Evolutionary conservation across 2,113 vertebrate genomes (phyloP).

Genomic region (Chaenogobius annularis): DNA sequence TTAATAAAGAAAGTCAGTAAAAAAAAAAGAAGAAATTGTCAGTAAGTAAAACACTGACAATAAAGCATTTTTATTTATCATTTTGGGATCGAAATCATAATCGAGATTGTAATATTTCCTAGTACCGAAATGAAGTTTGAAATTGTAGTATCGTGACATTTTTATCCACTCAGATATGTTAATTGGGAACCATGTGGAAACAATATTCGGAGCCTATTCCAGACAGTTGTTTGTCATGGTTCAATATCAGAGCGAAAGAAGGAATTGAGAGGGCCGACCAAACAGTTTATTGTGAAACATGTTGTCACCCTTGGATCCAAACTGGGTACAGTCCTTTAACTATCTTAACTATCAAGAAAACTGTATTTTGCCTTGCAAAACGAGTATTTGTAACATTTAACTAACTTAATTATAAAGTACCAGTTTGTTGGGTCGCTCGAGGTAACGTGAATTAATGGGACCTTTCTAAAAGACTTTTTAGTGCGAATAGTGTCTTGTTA

Average conservation of each 20-base stretch:
- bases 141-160: neutral
- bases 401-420: conserved; percentile 1
- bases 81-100: too few species aligned
- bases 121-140: too few species aligned
- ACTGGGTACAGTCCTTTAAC: neutral
- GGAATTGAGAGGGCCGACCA: too few species aligned
- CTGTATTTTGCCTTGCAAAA: neutral
- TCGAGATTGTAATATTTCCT: too few species aligned
- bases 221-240: neutral
- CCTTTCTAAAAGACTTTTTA: conserved; percentile 20
- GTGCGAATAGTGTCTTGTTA: conserved; percentile 46
- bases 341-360: neutral
- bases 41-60: too few species aligned
- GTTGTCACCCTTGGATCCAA: neutral
- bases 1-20: too few species aligned
- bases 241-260: neutral
- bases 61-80: too few species aligned
- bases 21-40: too few species aligned
- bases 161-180: neutral
- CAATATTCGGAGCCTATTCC: neutral
- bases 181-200: neutral
- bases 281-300: neutral
- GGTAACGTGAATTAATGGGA: conserved; percentile 23
- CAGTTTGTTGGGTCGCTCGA: neutral
- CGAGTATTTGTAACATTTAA: too few species aligned